These are phyloP conservation scores for Rhizoglyphus robini DNA, from an alignment of 1,140 invertebrate species.

Conservation along the genomic window DNA sequence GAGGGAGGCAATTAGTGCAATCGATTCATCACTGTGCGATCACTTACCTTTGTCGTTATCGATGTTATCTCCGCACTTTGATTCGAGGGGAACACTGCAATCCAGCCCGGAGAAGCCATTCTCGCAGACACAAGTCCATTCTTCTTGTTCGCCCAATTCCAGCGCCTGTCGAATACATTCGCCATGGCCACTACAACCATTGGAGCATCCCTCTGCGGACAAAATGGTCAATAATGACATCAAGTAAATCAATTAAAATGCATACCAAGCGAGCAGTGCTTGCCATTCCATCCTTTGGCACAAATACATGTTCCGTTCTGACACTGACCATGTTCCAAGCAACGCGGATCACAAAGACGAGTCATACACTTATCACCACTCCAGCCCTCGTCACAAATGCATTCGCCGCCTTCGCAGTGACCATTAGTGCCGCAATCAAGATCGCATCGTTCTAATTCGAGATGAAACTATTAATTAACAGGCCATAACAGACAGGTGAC, in stretches of 20 bases:
- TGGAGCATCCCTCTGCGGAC: conserved; percentile 73
- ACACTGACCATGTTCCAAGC: conserved; percentile 87
- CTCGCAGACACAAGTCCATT: conserved; percentile 78
- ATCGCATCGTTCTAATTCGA: conserved; percentile 59
- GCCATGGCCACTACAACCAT: conserved; percentile 47
- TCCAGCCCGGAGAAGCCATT: conserved; percentile 78
- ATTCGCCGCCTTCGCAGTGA: conserved; percentile 71
- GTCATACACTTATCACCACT: conserved; percentile 71
- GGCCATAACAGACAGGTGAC: conserved; percentile 15
- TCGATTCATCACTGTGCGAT: conserved; percentile 21
- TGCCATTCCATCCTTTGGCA: conserved; percentile 78
- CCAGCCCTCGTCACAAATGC: conserved; percentile 77
- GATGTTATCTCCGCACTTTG: conserved; percentile 77
- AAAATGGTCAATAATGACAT: conserved; percentile 58
- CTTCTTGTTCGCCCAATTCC: conserved; percentile 48
- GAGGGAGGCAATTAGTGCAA: neutral
- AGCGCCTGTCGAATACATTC: conserved; percentile 31
- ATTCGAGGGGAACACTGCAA: conserved; percentile 77
- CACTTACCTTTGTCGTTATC: conserved; percentile 88
- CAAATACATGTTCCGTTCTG: conserved; percentile 93
- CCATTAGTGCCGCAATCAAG: conserved; percentile 81
- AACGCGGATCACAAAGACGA: conserved; percentile 71
- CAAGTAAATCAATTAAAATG: conserved; percentile 44
- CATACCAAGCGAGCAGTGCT: conserved; percentile 31
- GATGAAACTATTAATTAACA: conserved; percentile 5